These are phyloP conservation scores for Oncopodura yosiiana DNA, from an alignment of 1,140 invertebrate genomes.

Conservation along the genomic window DNA sequence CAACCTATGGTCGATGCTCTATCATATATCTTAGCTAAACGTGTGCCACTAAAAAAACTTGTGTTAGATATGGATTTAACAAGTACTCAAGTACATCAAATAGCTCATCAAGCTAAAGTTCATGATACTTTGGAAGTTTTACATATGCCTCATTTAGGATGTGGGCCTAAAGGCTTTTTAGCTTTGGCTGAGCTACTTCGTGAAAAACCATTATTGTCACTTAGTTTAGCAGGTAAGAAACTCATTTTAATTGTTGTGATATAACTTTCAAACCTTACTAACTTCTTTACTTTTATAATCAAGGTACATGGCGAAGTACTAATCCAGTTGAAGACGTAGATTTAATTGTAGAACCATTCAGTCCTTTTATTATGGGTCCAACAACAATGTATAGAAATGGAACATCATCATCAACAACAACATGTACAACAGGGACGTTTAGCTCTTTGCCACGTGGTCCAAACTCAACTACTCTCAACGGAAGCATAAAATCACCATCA, in stretches of 20 bases:
- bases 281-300: no score
- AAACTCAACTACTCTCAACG: not conserved
- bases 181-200: constrained; percentile 44
- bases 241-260: no score
- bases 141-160: constrained; percentile 49
- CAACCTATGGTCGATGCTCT: constrained; percentile 47
- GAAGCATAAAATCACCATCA: constrained; percentile 30
- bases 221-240: constrained; percentile 48
- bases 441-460: constrained; percentile 25
- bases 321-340: constrained; percentile 21
- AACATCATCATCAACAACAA: constrained; percentile 4
- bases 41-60: constrained; percentile 40
- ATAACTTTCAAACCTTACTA: no score
- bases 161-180: constrained; percentile 45
- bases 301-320: constrained; percentile 30
- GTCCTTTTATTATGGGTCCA: constrained; percentile 7
- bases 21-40: constrained; percentile 41
- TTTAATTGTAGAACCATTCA: constrained; percentile 25
- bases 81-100: constrained; percentile 44
- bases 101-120: constrained; percentile 42
- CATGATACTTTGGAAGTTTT: constrained; percentile 44
- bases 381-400: constrained; percentile 2
- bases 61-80: constrained; percentile 48
- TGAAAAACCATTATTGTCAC: constrained; percentile 43
- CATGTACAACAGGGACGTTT: constrained; percentile 7